Base-by-base conservation (phyloP, 2,113 vertebrate species). In the Phalacrocorax pelagicus region DNA sequence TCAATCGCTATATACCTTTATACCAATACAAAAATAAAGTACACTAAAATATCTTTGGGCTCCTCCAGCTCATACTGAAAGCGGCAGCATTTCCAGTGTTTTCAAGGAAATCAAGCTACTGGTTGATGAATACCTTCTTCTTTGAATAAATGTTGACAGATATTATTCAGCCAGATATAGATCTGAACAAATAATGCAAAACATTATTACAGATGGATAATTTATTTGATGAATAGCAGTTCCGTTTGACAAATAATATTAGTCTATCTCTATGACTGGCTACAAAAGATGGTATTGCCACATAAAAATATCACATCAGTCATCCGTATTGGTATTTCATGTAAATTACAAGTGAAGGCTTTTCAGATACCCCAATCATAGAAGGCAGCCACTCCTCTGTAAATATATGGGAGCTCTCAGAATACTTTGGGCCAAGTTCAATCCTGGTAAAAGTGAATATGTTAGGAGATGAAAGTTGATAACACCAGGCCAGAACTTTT, bases 161-260 rank as follows among this genome's bases (percentile, higher is more conserved):
- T 80, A 51, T 20, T 47, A 46, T 89, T 89, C 65, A 84, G 72
- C 57, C 66, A 95, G 73, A 74, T 91, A 52, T 9, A 86, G 73
- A 94, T 83, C 86, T 85, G 81, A 73, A 81, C 72, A 97, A 94
- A 81, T 65, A 95, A 96, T 62, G 92, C 73, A 85, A 87, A 95
- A 54, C 16, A 85, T 96, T 85, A 97, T 95, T 94, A 75, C 74
- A 88, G 70, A 52, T 75, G 89, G 86, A 89, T 69, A 75, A 92
- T 94, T 95, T 91, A 75, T 61, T 66, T 95, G 92, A 94, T 74
- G 70, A 91, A 96, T 81, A 80, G 96, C 83, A 61, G 77, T 70
- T 81, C 57, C 52, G 27, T 61, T 85, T 94, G 95, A 95, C 72
- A 95, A 92, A 95, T 91, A 57, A 83, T 51, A 67, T 71, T 74